Conservation (phyloP, 2,797 vertebrate species). For the Adelosebastes latens region DNA sequence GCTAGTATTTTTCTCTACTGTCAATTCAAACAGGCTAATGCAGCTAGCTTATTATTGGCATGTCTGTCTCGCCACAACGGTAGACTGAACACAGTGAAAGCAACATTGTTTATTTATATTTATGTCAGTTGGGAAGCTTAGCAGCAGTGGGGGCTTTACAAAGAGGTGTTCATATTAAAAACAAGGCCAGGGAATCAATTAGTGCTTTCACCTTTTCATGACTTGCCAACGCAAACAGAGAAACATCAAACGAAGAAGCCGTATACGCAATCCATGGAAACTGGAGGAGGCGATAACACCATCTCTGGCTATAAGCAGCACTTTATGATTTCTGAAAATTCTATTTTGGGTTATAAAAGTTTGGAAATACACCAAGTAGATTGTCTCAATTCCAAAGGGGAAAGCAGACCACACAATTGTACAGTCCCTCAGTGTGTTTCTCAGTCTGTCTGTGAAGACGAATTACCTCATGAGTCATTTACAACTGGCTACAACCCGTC, state of each 20-base stretch:
- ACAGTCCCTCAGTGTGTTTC: conserved; percentile 43
- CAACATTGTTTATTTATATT: conserved; percentile 52
- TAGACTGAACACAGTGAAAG: conserved; percentile 52
- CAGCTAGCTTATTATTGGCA: conserved; percentile 78
- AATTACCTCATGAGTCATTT: conserved; percentile 81
- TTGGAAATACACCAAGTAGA: conserved; percentile 38
- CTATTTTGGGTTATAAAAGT: conserved; percentile 10
- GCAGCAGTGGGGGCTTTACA: conserved; percentile 10
- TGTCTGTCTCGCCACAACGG: conserved; percentile 68
- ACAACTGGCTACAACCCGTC: conserved; percentile 75
- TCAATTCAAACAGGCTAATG: conserved; percentile 76
- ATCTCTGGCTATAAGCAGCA: conserved; percentile 1
- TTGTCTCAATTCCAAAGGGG: conserved; percentile 23
- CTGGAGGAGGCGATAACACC: conserved; percentile 1
- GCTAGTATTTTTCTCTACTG: conserved; percentile 86
- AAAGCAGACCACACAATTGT: conserved; percentile 44
- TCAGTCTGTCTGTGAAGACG: conserved; percentile 58
- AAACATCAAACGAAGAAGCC: background rate
- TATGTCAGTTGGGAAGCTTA: conserved; percentile 20
- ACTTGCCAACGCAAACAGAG: conserved; percentile 11
- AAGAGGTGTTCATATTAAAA: conserved; percentile 10
- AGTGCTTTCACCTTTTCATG: conserved; percentile 3
- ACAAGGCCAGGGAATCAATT: conserved; percentile 33
- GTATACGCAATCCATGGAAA: background rate
- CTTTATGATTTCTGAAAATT: conserved; percentile 3